Evolutionary conservation across 2,113 vertebrate species (phyloP).

Genomic region (Jacana jacana): DNA sequence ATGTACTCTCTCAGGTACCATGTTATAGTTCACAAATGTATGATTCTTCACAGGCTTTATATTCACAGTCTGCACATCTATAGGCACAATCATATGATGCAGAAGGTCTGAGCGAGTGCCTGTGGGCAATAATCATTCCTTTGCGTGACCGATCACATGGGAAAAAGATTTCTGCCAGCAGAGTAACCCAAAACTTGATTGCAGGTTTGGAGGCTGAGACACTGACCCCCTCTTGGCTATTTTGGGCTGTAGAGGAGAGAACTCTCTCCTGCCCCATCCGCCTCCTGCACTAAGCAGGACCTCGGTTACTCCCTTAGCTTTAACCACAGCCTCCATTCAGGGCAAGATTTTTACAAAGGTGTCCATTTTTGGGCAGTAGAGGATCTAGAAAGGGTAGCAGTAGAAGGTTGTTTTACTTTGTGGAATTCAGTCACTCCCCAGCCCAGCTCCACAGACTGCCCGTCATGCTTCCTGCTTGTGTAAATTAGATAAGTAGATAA

Average conservation of each 20-base stretch:
- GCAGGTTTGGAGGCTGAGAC: background rate
- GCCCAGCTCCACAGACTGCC: background rate
- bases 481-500: background rate
- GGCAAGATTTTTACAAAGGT: background rate
- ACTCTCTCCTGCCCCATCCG: background rate
- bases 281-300: background rate
- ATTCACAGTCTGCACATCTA: background rate
- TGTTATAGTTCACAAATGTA: background rate
- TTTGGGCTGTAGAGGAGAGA: background rate
- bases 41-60: background rate
- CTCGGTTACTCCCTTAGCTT: background rate
- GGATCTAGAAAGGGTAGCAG: background rate
- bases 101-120: background rate
- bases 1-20: background rate
- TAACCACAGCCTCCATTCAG: background rate
- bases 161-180: background rate
- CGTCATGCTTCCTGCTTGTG: constrained; percentile 21
- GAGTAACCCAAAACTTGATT: background rate
- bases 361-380: background rate
- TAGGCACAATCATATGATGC: background rate
- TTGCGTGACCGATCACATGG: background rate
- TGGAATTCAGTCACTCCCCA: background rate
- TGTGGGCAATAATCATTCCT: background rate
- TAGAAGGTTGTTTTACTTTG: background rate
- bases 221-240: background rate